Evolutionary conservation across 2,797 vertebrate genomes (phyloP).

Genomic region (Macropus fuliginosus): DNA sequence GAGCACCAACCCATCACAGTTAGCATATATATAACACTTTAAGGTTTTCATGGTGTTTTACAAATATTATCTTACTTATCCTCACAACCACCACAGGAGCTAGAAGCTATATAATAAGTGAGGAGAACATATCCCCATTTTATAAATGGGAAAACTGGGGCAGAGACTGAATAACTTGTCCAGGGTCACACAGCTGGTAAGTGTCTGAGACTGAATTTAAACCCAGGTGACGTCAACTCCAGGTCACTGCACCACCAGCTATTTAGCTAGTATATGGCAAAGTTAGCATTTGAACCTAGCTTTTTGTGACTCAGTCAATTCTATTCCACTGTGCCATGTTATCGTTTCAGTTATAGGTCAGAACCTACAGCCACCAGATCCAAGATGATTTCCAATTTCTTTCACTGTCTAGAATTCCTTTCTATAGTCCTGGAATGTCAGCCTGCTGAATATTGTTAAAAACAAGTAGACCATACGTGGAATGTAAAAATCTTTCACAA

Average conservation of each 20-base stretch:
- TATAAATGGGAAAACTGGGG: background rate
- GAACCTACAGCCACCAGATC: background rate
- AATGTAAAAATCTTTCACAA: constrained; percentile 60
- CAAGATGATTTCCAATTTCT: background rate
- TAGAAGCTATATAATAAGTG: background rate
- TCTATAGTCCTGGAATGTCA: constrained; percentile 9
- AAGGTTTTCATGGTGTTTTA: background rate
- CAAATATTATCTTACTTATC: background rate
- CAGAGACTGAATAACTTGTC: background rate
- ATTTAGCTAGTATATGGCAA: background rate
- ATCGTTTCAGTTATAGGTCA: background rate
- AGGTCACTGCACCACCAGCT: background rate
- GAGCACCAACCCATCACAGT: background rate
- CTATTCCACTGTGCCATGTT: background rate
- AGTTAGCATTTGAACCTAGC: background rate
- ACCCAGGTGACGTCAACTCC: background rate
- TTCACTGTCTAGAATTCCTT: constrained; percentile 51
- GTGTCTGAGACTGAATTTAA: background rate
- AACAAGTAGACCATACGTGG: constrained; percentile 38
- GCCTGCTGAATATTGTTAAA: background rate
- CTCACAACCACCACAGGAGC: background rate
- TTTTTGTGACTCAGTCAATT: background rate
- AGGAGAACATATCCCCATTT: background rate
- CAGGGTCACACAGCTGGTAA: background rate
- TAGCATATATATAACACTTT: background rate